Conservation (phyloP, 2,888 invertebrate species). For the Sisyra terminalis region DNA sequence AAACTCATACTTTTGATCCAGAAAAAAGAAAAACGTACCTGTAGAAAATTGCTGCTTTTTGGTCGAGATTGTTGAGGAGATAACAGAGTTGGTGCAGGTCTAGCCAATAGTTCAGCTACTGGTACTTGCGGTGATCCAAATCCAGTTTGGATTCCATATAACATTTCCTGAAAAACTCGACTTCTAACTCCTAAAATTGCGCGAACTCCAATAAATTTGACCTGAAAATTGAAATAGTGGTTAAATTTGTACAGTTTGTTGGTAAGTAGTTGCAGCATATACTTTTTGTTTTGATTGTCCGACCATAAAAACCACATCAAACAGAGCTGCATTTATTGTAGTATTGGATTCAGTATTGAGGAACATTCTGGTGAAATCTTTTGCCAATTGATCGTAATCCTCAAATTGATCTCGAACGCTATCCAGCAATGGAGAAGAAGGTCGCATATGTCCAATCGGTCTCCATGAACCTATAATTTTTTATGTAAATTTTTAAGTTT, state of each 20-base stretch:
- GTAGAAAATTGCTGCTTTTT: slow-evolving; percentile 81
- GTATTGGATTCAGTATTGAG: slow-evolving; percentile 68
- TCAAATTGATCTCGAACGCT: slow-evolving; percentile 88
- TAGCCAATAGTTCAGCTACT: slow-evolving; percentile 70
- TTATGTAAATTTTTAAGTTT: neutral
- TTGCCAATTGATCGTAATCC: slow-evolving; percentile 84
- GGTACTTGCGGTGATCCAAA: slow-evolving; percentile 89
- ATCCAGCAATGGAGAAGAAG: slow-evolving; percentile 80
- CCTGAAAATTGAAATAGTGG: slow-evolving; percentile 12
- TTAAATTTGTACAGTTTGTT: neutral
- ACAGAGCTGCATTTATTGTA: slow-evolving; percentile 62
- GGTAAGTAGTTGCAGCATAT: too few relatives aligned
- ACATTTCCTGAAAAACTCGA: slow-evolving; percentile 86
- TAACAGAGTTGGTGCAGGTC: slow-evolving; percentile 72
- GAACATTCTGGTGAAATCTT: slow-evolving; percentile 81
- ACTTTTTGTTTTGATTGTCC: slow-evolving; percentile 86
- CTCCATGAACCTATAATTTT: slow-evolving; percentile 62
- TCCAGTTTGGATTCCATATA: slow-evolving; percentile 86
- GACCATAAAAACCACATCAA: slow-evolving; percentile 81
- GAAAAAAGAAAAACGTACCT: slow-evolving; percentile 28
- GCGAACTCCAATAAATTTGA: slow-evolving; percentile 72
- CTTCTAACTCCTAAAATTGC: slow-evolving; percentile 84
- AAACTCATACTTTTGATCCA: neutral
- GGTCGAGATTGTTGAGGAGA: slow-evolving; percentile 75
- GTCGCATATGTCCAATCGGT: slow-evolving; percentile 88